Evolutionary conservation across 2,113 vertebrate species (phyloP), one percentile per base, ranked within the genome.

Genomic region (Sceloporus tristichus): DNA sequence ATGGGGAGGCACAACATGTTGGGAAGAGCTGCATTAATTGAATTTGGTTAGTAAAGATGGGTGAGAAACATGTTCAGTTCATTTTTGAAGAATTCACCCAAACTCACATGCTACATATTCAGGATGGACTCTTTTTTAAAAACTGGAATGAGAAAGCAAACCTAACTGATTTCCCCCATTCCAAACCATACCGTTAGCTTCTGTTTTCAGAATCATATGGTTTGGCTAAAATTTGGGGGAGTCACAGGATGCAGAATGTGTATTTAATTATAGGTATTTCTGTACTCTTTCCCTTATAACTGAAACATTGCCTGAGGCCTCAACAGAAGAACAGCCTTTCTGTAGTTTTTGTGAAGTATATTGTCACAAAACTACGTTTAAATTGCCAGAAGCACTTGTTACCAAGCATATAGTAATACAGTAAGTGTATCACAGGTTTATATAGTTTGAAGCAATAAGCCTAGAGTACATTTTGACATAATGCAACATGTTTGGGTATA

Each of bases 401-500:
- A 77, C 77, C 85, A 85, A 40, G 34, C 56, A n/a, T 68, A 62
- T 62, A 18, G 4, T 4, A 18, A 4, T 62, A n/a, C n/a, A n/a
- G n/a, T n/a, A 7, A 48, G 48, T 48, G 48, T 48, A 48, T 48
- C 48, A 48, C 48, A 48, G 48, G 48, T 48, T 48, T 48, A 48
- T 89, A 88, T 68, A 19, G n/a, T 54, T 73, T 88, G 92, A 86
- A 85, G 53, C 19, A 75, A 86, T 62, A 84, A 3, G 13, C 19
- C 76, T 59, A 21, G 38, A 89, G 82, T 29, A 87, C 6, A 79
- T 82, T n/a, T 34, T 10, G 78, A 56, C 59, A 88, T 29, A 70
- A 88, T 86, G 68, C 48, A 89, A 78, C 75, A 59, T 21, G 85
- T 87, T 91, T 23, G 82, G 89, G 89, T 83, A 29, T 65, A 71